phyloP scores from a whole-genome alignment of 2,113 vertebrate species.

The Seriola dumerili region DNA sequence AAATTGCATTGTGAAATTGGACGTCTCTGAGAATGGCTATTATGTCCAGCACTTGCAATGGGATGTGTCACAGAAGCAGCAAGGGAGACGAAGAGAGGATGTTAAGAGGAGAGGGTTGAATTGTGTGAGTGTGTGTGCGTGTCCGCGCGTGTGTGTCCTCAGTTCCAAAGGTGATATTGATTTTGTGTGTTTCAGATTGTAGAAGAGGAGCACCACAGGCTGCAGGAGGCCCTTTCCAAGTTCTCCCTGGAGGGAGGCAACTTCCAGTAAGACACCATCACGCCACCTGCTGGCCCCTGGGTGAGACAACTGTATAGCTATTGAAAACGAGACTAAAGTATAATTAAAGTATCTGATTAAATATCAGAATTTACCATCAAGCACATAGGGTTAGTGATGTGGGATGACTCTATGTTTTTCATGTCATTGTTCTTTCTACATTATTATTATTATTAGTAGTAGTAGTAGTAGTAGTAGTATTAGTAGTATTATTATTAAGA shows the following conservation, averaged over 20 bases:
- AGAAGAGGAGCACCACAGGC: slow-evolving; percentile 82
- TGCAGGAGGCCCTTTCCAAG: slow-evolving; percentile 81
- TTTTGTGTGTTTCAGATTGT: slow-evolving; percentile 77
- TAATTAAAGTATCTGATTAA: background rate
- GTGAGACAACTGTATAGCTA: slow-evolving; percentile 53
- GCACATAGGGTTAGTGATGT: too few relatives aligned
- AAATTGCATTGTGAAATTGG: slow-evolving; percentile 81
- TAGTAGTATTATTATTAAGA: too few relatives aligned
- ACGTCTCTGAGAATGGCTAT: slow-evolving; percentile 76
- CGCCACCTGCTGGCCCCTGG: slow-evolving; percentile 74
- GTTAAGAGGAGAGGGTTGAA: slow-evolving; percentile 55
- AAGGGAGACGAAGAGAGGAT: slow-evolving; percentile 69
- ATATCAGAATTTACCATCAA: background rate
- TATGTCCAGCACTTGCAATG: slow-evolving; percentile 68
- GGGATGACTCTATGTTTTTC: too few relatives aligned
- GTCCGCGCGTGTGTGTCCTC: slow-evolving; percentile 26
- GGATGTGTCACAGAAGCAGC: slow-evolving; percentile 71
- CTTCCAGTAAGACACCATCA: slow-evolving; percentile 75
- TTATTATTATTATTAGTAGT: too few relatives aligned
- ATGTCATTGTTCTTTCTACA: too few relatives aligned
- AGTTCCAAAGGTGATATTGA: slow-evolving; percentile 67
- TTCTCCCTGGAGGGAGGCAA: slow-evolving; percentile 76
- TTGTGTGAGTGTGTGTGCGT: slow-evolving; percentile 44
- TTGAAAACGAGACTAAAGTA: background rate
- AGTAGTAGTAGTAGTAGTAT: too few relatives aligned